Evolutionary conservation across 2,113 vertebrate species (phyloP).

Genomic region (Tapirus terrestris): DNA sequence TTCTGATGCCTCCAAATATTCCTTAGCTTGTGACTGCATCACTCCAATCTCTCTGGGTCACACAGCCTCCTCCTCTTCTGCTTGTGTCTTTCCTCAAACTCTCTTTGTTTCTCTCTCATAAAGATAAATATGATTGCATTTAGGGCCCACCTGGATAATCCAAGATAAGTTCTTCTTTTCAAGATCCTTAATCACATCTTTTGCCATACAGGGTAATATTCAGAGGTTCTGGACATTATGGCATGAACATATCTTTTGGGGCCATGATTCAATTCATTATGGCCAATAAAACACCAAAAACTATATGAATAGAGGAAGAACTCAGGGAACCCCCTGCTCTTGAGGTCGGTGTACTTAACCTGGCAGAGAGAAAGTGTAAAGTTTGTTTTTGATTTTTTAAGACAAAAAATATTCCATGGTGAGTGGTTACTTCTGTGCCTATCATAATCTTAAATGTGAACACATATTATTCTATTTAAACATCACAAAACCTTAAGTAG

Average conservation of each 20-base stretch:
- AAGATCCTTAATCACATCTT: not conserved
- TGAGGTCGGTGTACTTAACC: not conserved
- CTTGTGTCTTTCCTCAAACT: not conserved
- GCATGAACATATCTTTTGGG: not conserved
- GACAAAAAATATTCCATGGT: not conserved
- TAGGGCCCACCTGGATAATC: not conserved
- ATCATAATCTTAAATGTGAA: not conserved
- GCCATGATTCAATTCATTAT: not conserved
- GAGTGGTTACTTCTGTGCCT: not conserved
- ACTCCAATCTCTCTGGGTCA: not conserved
- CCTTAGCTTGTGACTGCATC: not conserved
- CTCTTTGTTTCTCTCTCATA: not conserved
- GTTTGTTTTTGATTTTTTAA: not conserved
- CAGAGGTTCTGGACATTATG: not conserved
- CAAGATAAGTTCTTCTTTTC: not conserved
- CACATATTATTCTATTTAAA: not conserved
- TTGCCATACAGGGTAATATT: not conserved
- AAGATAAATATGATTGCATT: not conserved
- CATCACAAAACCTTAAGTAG: not conserved
- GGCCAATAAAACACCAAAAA: not conserved
- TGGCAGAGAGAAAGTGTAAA: not conserved
- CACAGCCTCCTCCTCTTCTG: not conserved
- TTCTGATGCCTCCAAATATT: not conserved
- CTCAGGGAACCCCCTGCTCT: accelerated
- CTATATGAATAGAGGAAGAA: not conserved